Evolutionary conservation across 2,113 vertebrate genomes (phyloP).

Genomic region (Heptranchias perlo): DNA sequence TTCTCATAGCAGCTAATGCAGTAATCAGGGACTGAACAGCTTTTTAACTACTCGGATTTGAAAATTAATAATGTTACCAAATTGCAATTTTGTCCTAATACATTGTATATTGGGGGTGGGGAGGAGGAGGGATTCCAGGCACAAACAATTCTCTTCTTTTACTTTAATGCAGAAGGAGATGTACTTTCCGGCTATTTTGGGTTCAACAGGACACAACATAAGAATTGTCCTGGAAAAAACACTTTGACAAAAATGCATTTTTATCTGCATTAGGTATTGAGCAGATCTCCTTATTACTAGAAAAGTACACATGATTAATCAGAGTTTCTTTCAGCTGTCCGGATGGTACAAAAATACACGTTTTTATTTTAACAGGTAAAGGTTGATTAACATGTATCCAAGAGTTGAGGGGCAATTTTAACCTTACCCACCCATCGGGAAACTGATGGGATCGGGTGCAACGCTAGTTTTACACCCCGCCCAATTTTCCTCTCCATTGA

Average conservation of each 20-base stretch:
- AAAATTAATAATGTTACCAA: not conserved
- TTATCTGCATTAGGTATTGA: not conserved
- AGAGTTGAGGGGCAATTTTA: not conserved
- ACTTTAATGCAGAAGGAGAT: not conserved
- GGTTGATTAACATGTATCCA: not conserved
- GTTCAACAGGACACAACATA: not conserved
- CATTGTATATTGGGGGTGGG: not conserved
- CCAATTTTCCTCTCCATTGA: not conserved
- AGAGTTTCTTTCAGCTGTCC: not conserved
- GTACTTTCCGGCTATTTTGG: not conserved
- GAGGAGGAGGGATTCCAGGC: not conserved
- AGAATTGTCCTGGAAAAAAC: not conserved
- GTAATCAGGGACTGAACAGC: not conserved
- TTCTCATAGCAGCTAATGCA: not conserved
- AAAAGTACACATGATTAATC: not conserved
- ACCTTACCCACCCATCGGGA: not conserved
- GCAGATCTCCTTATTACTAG: not conserved
- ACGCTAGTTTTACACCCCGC: not conserved
- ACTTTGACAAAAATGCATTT: not conserved
- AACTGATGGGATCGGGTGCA: not conserved
- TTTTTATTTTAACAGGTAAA: not conserved
- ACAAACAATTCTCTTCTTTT: not conserved
- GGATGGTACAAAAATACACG: not conserved
- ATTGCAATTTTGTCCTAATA: not conserved
- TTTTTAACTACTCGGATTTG: not conserved